Evolutionary conservation across 2,888 invertebrate genomes (phyloP).

Genomic region (Mamestra brassicae): DNA sequence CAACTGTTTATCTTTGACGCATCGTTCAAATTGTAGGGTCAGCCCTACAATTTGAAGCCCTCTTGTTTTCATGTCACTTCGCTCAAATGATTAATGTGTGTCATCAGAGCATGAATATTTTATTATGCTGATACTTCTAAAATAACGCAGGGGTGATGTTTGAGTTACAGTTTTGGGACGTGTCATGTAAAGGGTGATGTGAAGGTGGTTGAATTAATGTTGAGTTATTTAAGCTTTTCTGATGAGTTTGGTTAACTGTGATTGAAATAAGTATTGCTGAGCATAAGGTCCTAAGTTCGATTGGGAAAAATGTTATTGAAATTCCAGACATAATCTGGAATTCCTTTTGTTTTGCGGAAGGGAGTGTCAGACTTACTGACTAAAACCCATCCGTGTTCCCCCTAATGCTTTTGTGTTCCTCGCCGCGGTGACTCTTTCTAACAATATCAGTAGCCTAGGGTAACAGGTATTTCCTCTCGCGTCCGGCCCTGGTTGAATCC

Average conservation of each 20-base stretch:
- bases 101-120: constrained; percentile 68
- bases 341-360: too few relatives aligned
- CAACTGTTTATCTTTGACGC: constrained; percentile 11
- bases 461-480: too few relatives aligned
- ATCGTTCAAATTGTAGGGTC: background rate
- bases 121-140: constrained; percentile 54
- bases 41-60: constrained; percentile 17
- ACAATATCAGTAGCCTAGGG: too few relatives aligned
- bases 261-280: background rate
- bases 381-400: too few relatives aligned
- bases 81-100: constrained; percentile 49
- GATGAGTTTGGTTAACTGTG: background rate
- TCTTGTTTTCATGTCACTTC: constrained; percentile 30
- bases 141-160: constrained; percentile 27
- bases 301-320: too few relatives aligned
- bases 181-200: background rate
- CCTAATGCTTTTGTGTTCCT: too few relatives aligned
- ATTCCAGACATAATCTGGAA: too few relatives aligned
- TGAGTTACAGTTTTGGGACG: constrained; percentile 18
- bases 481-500: too few relatives aligned
- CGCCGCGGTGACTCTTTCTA: too few relatives aligned
- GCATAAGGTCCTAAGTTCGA: too few relatives aligned
- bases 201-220: background rate
- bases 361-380: too few relatives aligned
- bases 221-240: background rate